phyloP scores from a whole-genome alignment of 2,113 vertebrate species.

The Protomyctophum bolini region DNA sequence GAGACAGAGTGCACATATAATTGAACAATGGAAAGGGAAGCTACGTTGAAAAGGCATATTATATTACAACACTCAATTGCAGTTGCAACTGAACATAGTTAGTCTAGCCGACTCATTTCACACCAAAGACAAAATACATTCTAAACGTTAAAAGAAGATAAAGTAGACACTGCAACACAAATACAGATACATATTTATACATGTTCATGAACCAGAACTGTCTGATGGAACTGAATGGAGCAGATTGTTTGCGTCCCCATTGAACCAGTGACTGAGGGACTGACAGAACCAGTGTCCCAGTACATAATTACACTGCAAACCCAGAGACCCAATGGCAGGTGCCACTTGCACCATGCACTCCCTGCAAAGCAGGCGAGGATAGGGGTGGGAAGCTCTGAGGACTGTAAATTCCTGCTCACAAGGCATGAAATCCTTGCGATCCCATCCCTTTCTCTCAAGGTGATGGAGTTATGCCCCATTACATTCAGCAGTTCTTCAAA shows the following conservation, averaged over 20 bases:
- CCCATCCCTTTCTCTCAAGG: neutral
- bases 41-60: no score
- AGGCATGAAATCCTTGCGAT: neutral
- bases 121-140: no score
- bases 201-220: no score
- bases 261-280: neutral
- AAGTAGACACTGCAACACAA: neutral
- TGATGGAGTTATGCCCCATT: neutral
- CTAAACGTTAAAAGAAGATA: no score
- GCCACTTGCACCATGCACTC: neutral
- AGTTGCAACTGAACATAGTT: no score
- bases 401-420: neutral
- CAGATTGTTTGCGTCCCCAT: neutral
- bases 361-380: neutral
- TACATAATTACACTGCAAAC: neutral
- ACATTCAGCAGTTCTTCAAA: neutral
- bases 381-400: neutral
- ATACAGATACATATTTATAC: neutral
- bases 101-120: no score
- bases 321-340: neutral
- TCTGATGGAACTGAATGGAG: constrained; percentile 3
- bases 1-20: no score
- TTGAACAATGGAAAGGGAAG: no score
- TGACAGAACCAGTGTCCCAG: constrained; percentile 8
- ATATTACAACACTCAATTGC: no score